Evolutionary conservation across 2,113 vertebrate species (phyloP), one percentile per base, ranked within the genome.

Genomic region (Deroptyus accipitrinus): DNA sequence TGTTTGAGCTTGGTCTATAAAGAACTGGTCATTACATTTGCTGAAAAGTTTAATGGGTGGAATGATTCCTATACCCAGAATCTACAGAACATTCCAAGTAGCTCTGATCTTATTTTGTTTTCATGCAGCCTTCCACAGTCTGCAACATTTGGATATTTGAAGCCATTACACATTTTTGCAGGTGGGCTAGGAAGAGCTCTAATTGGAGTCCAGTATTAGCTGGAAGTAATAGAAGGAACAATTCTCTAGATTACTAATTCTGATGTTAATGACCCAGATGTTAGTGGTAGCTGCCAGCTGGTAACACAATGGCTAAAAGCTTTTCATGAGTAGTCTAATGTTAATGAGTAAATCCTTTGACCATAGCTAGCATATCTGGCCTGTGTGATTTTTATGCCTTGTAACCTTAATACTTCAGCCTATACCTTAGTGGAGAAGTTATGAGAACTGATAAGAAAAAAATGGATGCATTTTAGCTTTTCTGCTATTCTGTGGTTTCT

Each of bases 181-280:
- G 93, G 93, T 98, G 97, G 96, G 41, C 69, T 96, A 96, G 88
- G 95, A 98, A 96, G 96, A 97, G 83, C 35, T 30, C 72, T 97
- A 97, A 98, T 96, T 97, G 94, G 75, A 97, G 94, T 88, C 81
- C 92, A 95, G 96, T 95, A 97, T 97, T 98, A 98, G 86, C 96
- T 96, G 95, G 94, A 97, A 97, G 78, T 95, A 83, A 91, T 86
- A 93, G 92, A 97, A 97, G 87, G 90, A 98, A 97, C 95, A 97
- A 98, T 98, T 97, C 91, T 97, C 97, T 97, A 98, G 97, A 98
- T 98, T 98, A 96, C 93, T 96, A 96, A 97, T 98, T 98, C 95
- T 98, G 96, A 97, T 98, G 96, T 97, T 97, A 98, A 98, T 98
- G 96, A 91, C 83, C 94, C 97, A 98, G 98, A 98, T 98, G 98